Percentiles rank a stretch among this genome's conserved stretches.
Conservation (phyloP, 2,888 invertebrate species). For the Chorisops tibialis region DNA sequence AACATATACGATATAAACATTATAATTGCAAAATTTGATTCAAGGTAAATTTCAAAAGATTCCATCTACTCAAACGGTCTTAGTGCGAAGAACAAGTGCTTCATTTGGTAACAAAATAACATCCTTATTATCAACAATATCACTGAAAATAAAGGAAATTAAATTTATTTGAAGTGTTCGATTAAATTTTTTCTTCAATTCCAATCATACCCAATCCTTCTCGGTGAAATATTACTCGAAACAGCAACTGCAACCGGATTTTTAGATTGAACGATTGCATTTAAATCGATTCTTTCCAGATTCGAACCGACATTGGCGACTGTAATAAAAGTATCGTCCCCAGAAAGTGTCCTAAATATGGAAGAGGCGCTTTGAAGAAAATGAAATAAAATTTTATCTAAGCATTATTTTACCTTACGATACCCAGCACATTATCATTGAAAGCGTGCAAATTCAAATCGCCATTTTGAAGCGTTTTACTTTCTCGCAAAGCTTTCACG, state of each 20-base stretch:
- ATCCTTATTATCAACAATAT: neutral
- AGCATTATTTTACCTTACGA: conserved; percentile 4
- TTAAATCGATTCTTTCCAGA: conserved; percentile 5
- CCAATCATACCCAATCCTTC: conserved; percentile 6
- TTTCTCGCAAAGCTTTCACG: conserved; percentile 52
- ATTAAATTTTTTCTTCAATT: neutral
- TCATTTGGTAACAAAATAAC: conserved; percentile 7
- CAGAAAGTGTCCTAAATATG: conserved; percentile 1
- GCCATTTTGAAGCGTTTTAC: conserved; percentile 36
- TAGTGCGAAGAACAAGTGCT: neutral
- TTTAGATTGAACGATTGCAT: neutral
- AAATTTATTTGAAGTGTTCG: neutral
- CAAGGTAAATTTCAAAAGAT: no score
- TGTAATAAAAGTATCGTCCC: neutral
- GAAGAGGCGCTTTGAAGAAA: no score
- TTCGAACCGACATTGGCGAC: conserved; percentile 5
- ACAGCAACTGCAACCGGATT: neutral
- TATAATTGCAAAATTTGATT: no score
- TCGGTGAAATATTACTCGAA: neutral
- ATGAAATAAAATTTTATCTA: no score
- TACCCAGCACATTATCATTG: conserved; percentile 11
- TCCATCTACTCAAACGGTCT: neutral
- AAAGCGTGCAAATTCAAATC: conserved; percentile 7
- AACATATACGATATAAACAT: no score
- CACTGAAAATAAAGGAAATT: conserved; percentile 1